phyloP scores from a whole-genome alignment of 1,140 invertebrate genomes.

The Panagrolaimus sp. region DNA sequence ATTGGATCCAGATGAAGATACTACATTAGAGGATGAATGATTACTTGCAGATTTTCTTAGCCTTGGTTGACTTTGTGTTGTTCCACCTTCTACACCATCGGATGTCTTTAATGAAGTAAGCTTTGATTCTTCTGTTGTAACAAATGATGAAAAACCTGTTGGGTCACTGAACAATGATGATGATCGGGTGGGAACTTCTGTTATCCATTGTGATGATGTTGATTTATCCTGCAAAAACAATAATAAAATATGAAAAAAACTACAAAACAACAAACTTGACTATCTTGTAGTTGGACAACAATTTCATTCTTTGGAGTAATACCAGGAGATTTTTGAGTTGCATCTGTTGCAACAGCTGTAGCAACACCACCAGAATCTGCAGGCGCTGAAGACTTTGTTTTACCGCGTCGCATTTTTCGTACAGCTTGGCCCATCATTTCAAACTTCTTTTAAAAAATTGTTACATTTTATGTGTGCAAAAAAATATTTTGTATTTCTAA shows the following conservation, averaged over 20 bases:
- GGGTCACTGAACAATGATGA: slow-evolving; percentile 6
- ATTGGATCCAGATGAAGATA: background rate
- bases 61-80: background rate
- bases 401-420: background rate
- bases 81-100: background rate
- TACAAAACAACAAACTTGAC: too few species aligned
- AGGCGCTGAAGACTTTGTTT: background rate
- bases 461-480: too few species aligned
- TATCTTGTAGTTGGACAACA: too few species aligned
- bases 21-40: background rate
- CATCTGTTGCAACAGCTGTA: background rate
- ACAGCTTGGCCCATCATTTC: slow-evolving; percentile 8
- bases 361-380: background rate
- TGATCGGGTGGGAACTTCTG: slow-evolving; percentile 3
- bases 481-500: too few species aligned
- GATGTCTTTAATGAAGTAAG: background rate
- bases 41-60: background rate
- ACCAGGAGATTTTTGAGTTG: too few species aligned
- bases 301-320: too few species aligned
- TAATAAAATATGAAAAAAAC: background rate
- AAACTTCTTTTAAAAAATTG: too few species aligned
- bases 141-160: background rate
- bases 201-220: background rate
- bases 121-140: background rate
- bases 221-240: background rate